A percentile compares a stretch with the other conserved stretches of the same genome.
phyloP scores from a whole-genome alignment of 2,888 invertebrate genomes.

The Luperina testacea region DNA sequence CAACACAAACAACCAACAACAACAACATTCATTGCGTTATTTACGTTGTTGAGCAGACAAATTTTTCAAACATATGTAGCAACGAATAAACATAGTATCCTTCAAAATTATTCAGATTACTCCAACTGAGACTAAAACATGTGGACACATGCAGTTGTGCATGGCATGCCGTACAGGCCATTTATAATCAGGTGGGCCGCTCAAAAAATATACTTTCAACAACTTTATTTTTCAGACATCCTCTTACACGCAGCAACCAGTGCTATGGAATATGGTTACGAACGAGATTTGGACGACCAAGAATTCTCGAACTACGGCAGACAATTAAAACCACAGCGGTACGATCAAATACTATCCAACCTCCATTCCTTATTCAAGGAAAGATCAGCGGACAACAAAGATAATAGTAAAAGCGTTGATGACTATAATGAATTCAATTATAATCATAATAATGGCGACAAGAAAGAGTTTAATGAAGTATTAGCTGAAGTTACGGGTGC shows the following conservation, averaged over 20 bases:
- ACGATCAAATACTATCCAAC: slow-evolving; percentile 21
- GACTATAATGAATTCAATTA: neutral
- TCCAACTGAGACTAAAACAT: too few species aligned
- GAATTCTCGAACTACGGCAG: neutral
- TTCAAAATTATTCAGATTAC: too few species aligned
- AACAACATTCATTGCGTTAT: too few species aligned
- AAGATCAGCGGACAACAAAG: rapidly evolving
- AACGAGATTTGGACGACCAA: neutral
- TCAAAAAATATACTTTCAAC: neutral
- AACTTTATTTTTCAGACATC: slow-evolving; percentile 26
- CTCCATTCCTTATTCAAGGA: neutral
- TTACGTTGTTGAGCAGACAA: too few species aligned
- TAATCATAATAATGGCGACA: neutral
- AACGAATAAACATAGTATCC: too few species aligned
- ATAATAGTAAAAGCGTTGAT: neutral
- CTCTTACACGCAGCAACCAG: neutral
- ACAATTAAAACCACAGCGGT: neutral
- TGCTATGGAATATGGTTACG: slow-evolving; percentile 26
- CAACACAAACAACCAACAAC: too few species aligned
- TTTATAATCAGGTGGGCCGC: neutral
- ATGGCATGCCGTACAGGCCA: too few species aligned
- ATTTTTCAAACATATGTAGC: too few species aligned
- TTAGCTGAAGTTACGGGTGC: slow-evolving; percentile 13
- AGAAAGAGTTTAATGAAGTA: neutral
- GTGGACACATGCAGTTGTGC: too few species aligned